Conservation (phyloP, 92 coral and sea anemone species). For the Bergia puertoricense region DNA sequence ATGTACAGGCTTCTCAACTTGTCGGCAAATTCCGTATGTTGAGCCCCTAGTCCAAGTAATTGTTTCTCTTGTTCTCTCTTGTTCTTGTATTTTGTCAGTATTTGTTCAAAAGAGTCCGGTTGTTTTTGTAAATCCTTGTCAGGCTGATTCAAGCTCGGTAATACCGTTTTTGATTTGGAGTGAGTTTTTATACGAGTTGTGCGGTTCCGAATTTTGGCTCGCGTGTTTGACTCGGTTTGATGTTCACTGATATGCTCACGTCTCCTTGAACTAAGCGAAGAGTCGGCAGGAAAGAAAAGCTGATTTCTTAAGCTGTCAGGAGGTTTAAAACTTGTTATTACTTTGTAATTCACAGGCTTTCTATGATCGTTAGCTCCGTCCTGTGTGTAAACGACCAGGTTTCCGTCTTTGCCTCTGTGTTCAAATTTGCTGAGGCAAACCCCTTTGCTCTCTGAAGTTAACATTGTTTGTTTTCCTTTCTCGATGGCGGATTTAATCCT, state of each 20-base stretch:
- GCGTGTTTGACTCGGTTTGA: constrained; percentile 1
- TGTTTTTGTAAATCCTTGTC: constrained; percentile 32
- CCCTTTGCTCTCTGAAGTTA: constrained; percentile 77
- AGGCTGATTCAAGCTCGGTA: constrained; percentile 33
- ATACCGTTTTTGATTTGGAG: not conserved
- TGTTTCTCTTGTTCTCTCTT: constrained; percentile 57
- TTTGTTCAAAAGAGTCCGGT: constrained; percentile 70
- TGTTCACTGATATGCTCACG: not conserved
- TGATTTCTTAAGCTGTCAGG: constrained; percentile 74
- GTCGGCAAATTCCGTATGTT: constrained; percentile 58
- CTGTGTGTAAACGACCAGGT: constrained; percentile 85
- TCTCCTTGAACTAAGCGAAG: not conserved
- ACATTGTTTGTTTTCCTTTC: constrained; percentile 76
- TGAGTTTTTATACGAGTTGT: not conserved
- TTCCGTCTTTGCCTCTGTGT: constrained; percentile 81
- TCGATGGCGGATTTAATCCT: constrained; percentile 83
- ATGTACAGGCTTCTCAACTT: constrained; percentile 69
- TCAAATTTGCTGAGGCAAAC: constrained; percentile 81
- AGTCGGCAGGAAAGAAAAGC: constrained; percentile 68
- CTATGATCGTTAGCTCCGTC: constrained; percentile 48
- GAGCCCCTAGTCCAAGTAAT: constrained; percentile 49
- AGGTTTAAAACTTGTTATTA: constrained; percentile 74
- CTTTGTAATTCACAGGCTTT: constrained; percentile 63
- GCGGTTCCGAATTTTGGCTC: not conserved
- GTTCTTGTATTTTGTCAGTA: constrained; percentile 63